Evolutionary conservation across 2,888 invertebrate species (phyloP), one percentile per base, ranked within the genome.

Genomic region (Pollenia griseotomentosa): DNA sequence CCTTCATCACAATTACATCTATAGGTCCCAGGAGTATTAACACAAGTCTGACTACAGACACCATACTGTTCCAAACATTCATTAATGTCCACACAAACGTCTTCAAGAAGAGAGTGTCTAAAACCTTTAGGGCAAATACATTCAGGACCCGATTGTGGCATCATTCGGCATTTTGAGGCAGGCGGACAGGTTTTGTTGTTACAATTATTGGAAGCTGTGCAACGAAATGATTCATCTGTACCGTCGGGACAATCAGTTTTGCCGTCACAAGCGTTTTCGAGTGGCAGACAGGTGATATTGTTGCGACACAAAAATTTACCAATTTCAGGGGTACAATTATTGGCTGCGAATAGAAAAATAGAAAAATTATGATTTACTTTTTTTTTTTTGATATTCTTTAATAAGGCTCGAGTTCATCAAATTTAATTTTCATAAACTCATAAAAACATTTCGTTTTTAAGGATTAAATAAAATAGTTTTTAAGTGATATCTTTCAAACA

Each of bases 21-120:
- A 89, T 95, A 96, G 0, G 95, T 94, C 0, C 96, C 96, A 0
- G 92, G 91, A 0, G 89, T 93, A 88, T 97, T 96, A 0, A 93
- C 89, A 90, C 97, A 97, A 12, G 91, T 92, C 88, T 97, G 97
- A 73, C 96, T 96, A 90, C 97, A 97, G 9, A 94, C 93, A 0
- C 96, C 96, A 86, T 94, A 94, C 0, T 92, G 91, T 51, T 94
- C 92, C 66, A 88, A 63, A 89, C 97, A 97, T 90, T 96, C 96
- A 90, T 97, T 94, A 5, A 96, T 93, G 89, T 96, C 96, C 19
- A 89, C 89, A 81, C 93, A 94, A 4, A 85, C 88, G 44, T 92
- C 89, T 14, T 88, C 89, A 0, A 82, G 65, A 6, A 86, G 83
- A n/a, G 91, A 86, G 81, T 89, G 89, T 2, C 89, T 89, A 77